Evolutionary conservation across 2,888 invertebrate genomes (phyloP), one percentile per base, ranked within the genome.

Genomic region (Heliconius aoede): DNA sequence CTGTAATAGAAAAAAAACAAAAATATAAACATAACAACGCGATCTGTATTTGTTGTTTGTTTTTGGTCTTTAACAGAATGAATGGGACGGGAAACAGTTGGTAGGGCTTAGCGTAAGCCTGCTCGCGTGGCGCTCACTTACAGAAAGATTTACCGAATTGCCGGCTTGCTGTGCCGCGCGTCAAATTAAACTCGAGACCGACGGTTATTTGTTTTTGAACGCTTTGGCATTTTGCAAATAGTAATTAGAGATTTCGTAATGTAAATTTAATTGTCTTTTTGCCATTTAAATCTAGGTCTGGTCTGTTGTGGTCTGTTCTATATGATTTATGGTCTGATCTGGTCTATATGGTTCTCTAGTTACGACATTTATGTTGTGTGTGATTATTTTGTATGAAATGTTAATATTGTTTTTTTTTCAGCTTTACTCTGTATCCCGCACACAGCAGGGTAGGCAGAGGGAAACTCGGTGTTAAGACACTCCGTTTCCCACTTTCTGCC

Each of bases 131-230:
- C 76, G 79, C 77, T 80, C 81, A 81, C 81, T 82, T 82, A 81
- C 82, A 79, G 80, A 80, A 82, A 83, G 83, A 83, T 83, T 84
- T 83, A 79, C 77, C 77, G 80, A 83, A 82, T 82, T 82, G 82
- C 80, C 77, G 76, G 62, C 32, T 72, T 67, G 71, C 64, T 72
- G 67, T 60, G 62, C 51, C 68, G 62, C 62, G 68, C 46, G 73
- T 73, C 30, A 76, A 76, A 76, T 76, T 65, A 76, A 61, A 51
- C 51, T 69, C 11, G 36, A 60, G 11, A 26, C 24, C 1, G 32
- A 61, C 40, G 40, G 40, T 72, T 72, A 26, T 72, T 72, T 72
- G 61, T 36, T 26, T 60, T 72, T 60, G n/a, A 36, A 36, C 26
- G 40, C 58, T 32, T 71, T 30, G 4, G 46, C 21, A 24, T 55